Percentiles rank a stretch among this genome's conserved stretches.
phyloP scores from a whole-genome alignment of 2,797 vertebrate species.

The Artibeus lituratus region DNA sequence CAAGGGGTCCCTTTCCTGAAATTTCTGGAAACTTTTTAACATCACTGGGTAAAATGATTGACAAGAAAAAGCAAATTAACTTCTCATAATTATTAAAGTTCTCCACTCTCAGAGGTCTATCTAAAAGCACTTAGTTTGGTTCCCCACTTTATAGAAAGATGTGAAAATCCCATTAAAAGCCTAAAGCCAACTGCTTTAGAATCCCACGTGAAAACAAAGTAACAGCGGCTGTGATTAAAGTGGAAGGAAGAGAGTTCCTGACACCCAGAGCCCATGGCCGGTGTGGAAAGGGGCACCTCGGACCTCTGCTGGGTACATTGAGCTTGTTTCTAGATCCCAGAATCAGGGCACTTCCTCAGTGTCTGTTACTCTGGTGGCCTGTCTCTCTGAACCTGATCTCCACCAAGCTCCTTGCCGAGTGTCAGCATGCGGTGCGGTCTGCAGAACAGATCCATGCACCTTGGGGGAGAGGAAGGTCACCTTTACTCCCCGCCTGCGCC shows the following conservation, averaged over 20 bases:
- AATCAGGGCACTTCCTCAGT: neutral
- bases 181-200: neutral
- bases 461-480: neutral
- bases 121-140: neutral
- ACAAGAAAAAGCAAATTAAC: neutral
- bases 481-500: neutral
- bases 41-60: neutral
- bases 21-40: conserved; percentile 7
- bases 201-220: neutral
- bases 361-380: neutral
- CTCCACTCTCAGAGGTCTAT: neutral
- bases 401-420: neutral
- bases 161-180: conserved; percentile 27
- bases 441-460: neutral
- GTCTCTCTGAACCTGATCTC: neutral
- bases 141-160: conserved; percentile 3
- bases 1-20: neutral
- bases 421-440: neutral
- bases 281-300: neutral
- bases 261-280: neutral
- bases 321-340: neutral
- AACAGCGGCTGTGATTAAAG: neutral
- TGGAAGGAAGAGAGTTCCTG: neutral
- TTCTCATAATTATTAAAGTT: neutral
- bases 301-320: neutral